Conservation (phyloP, 92 coral and sea anemone species). For the Palythoa grandiflora region DNA sequence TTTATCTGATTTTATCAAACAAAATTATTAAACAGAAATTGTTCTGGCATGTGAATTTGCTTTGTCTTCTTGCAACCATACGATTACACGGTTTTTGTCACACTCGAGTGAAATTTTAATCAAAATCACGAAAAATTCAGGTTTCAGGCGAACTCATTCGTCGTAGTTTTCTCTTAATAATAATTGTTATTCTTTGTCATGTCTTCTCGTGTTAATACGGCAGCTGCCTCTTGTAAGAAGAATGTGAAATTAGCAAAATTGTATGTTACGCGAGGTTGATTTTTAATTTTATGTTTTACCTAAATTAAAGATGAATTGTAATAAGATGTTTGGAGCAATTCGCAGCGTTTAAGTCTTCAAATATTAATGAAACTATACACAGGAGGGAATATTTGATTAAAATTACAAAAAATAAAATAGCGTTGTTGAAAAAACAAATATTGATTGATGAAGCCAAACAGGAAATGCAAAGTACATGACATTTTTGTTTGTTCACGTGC, state of each 20-base stretch:
- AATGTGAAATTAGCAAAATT: neutral
- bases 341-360: neutral
- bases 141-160: neutral
- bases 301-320: neutral
- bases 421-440: neutral
- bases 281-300: neutral
- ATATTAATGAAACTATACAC: neutral
- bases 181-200: neutral
- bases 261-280: neutral
- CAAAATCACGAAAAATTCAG: neutral
- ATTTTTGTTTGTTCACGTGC: too few species aligned
- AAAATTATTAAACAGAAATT: neutral
- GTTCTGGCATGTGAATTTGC: neutral
- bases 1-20: neutral
- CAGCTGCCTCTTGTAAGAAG: neutral
- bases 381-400: neutral
- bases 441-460: neutral
- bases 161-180: neutral
- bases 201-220: neutral
- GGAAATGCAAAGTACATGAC: too few species aligned
- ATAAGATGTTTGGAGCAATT: neutral
- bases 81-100: conserved; percentile 2
- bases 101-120: conserved; percentile 7
- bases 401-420: neutral
- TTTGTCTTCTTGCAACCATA: neutral